phyloP scores from a whole-genome alignment of 2,797 vertebrate species.

The Muscicapa striata region DNA sequence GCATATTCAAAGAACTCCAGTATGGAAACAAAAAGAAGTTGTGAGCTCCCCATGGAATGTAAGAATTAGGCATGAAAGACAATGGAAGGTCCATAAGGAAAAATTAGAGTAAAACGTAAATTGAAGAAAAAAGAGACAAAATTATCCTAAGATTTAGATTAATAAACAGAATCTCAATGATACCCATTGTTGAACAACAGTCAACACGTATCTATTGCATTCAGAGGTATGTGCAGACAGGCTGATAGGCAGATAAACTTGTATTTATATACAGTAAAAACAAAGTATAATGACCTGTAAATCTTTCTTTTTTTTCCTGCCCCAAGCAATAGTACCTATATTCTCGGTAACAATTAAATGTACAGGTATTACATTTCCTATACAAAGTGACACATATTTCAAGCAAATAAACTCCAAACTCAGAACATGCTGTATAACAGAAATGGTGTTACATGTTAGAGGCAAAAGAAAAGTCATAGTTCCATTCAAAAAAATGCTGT shows the following conservation, averaged over 20 bases:
- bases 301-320: background rate
- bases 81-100: background rate
- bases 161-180: background rate
- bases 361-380: background rate
- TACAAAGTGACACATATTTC: background rate
- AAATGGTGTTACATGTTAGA: background rate
- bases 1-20: background rate
- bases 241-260: background rate
- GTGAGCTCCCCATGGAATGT: background rate
- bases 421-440: background rate
- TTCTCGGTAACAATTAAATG: background rate
- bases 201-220: background rate
- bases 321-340: background rate
- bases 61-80: background rate
- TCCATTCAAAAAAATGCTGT: background rate
- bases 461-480: background rate
- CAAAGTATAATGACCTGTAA: background rate
- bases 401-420: background rate
- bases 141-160: background rate
- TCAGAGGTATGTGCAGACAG: background rate
- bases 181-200: background rate
- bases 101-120: background rate
- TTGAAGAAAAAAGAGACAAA: background rate
- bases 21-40: background rate
- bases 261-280: background rate